Evolutionary conservation across 2,797 vertebrate species (phyloP).

Genomic region (Lepus townsendii): DNA sequence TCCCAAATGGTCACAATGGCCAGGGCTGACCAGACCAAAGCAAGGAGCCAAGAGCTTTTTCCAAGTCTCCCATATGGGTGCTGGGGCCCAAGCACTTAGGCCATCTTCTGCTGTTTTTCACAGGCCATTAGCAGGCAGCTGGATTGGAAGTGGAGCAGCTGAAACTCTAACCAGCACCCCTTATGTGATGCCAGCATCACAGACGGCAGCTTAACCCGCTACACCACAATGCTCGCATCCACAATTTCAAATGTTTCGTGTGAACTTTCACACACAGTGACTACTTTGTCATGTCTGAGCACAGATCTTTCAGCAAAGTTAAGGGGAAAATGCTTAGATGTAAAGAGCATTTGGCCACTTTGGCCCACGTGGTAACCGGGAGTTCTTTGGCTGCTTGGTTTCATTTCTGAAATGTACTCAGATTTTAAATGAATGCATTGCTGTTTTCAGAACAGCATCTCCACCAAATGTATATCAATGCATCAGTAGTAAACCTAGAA

Average conservation of each 20-base stretch:
- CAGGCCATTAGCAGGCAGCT: no score
- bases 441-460: neutral
- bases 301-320: conserved; percentile 36
- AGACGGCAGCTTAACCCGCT: no score
- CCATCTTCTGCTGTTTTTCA: no score
- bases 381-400: neutral
- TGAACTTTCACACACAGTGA: conserved; percentile 4
- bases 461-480: conserved; percentile 9
- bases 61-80: no score
- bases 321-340: conserved; percentile 27
- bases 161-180: no score
- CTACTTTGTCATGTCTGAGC: conserved; percentile 23
- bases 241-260: neutral
- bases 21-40: no score
- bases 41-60: no score
- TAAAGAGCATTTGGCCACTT: conserved; percentile 23
- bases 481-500: conserved; percentile 53
- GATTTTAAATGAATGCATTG: neutral
- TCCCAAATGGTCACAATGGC: no score
- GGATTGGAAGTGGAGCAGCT: no score
- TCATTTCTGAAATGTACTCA: conserved; percentile 48
- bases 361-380: neutral
- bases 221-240: no score
- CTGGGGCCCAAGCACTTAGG: no score
- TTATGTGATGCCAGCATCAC: no score